These are phyloP conservation scores for Pycnonotus jocosus DNA, from an alignment of 2,113 vertebrate genomes.

Conservation along the genomic window DNA sequence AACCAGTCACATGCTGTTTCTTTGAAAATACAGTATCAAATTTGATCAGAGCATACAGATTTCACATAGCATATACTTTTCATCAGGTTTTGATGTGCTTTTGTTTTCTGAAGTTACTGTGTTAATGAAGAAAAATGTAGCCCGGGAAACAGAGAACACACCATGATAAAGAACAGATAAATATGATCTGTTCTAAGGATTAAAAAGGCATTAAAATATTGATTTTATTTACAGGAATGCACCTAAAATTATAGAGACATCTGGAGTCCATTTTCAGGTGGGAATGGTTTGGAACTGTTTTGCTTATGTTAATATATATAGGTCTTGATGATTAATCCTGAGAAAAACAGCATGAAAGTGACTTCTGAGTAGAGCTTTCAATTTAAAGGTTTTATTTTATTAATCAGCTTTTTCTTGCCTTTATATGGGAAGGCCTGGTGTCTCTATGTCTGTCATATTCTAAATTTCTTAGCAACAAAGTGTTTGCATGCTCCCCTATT, in stretches of 20 bases:
- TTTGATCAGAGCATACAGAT: neutral
- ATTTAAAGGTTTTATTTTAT: neutral
- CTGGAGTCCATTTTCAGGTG: conserved; percentile 98
- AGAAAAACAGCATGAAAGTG: neutral
- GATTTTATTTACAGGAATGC: conserved; percentile 72
- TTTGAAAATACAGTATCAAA: neutral
- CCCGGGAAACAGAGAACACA: neutral
- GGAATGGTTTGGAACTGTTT: conserved; percentile 8
- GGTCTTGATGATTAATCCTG: neutral
- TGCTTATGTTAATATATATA: neutral
- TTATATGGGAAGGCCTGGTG: neutral
- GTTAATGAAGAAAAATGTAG: neutral
- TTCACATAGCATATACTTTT: neutral
- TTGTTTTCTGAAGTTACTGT: neutral
- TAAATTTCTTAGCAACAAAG: neutral
- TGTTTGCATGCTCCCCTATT: neutral
- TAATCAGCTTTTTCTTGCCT: neutral
- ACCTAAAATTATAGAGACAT: conserved; percentile 94
- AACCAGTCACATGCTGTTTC: neutral
- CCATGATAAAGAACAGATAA: neutral
- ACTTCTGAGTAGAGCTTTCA: neutral
- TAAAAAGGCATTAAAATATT: neutral
- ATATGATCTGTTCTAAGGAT: neutral
- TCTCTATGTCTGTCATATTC: neutral
- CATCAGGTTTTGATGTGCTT: neutral